Base-by-base conservation (phyloP, 2,888 invertebrate genomes). In the Luperina testacea region DNA sequence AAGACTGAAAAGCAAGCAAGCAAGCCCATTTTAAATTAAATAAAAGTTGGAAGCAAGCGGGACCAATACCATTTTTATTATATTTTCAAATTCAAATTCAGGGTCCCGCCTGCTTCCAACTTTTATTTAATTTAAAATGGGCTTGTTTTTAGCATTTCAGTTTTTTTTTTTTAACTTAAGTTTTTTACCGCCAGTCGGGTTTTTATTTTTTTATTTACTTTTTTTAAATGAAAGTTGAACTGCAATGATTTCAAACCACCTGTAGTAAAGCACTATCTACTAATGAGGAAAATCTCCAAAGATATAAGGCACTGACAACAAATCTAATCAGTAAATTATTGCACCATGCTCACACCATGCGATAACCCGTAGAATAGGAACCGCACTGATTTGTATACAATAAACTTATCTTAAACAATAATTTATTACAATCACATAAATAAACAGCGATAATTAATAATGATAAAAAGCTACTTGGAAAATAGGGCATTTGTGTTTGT, bases 361-460 rank as follows among this genome's bases (percentile, higher is more conserved):
- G 88, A 85, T 85, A 88, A 88, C 88, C 77, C 70, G 1, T 1
- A 4, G 2, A 72, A 69, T 32, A 61, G 53, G 73, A 53, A 81
- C 61, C 75, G 15, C 63, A 65, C 53, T 78, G 82, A 82, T 84
- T 86, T 82, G 78, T 87, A 78, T 73, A 82, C 87, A 78, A 59
- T 59, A 59, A n/a, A 59, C 57, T 88, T 77, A 88, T 88, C 84
- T 84, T 63, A 80, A 75, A 82, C 90, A 88, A 87, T 88, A 87
- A 88, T 78, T 88, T 75, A 85, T 83, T 83, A 83, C 64, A 78
- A 82, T 82, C 80, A 75, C 63, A 64, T 61, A 68, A 20, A 81
- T 81, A 88, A 88, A 86, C 84, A 86, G 48, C 59, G 51, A 75
- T 78, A 73, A 85, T 72, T 72, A 78, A 53, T 77, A 80, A 75